Evolutionary conservation across 2,888 invertebrate species (phyloP).

Genomic region (Heliconius cydno): DNA sequence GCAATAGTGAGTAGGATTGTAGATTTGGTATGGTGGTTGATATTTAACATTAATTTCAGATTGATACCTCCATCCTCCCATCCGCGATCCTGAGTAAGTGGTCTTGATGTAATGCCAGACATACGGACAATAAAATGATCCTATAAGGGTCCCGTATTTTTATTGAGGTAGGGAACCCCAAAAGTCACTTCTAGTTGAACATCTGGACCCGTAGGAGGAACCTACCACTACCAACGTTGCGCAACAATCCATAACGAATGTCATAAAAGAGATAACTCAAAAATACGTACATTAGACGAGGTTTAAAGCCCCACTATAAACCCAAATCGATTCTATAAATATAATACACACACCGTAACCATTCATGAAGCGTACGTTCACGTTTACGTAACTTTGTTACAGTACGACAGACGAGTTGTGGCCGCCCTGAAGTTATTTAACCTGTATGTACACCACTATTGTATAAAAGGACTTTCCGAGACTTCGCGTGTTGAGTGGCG

Average conservation of each 20-base stretch:
- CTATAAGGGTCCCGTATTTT: background rate
- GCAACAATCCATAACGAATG: background rate
- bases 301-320: conserved; percentile 23
- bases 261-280: conserved; percentile 6
- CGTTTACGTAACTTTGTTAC: background rate
- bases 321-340: conserved; percentile 27
- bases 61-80: background rate
- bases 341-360: background rate
- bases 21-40: too few relatives aligned
- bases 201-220: background rate
- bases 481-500: too few relatives aligned
- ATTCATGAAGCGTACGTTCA: background rate
- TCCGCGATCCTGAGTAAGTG: background rate
- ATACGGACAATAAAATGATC: background rate
- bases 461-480: too few relatives aligned
- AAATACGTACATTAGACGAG: conserved; percentile 12
- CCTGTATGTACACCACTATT: too few relatives aligned
- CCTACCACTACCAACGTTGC: background rate
- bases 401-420: background rate
- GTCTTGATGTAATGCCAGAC: background rate
- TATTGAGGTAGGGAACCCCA: background rate
- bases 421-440: background rate
- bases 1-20: too few relatives aligned
- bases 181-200: background rate
- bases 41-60: background rate